Percentiles rank a stretch among this genome's conserved stretches.
Conservation (phyloP, 1,140 invertebrate species). For the Meloidogyne chitwoodi region DNA sequence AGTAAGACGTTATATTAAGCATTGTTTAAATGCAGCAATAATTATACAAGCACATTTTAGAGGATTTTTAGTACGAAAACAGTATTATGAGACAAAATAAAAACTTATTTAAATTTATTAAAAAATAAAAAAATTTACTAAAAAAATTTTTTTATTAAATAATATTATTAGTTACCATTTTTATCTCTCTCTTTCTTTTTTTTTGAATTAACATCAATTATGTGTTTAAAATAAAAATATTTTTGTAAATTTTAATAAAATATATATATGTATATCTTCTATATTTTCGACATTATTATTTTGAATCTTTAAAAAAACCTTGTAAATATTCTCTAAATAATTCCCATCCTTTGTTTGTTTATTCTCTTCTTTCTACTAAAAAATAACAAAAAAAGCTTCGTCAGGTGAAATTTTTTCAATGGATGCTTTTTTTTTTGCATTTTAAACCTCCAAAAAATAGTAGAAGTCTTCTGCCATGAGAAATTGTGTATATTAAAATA, state of each 20-base stretch:
- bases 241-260: too few relatives aligned
- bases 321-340: too few relatives aligned
- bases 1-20: neutral
- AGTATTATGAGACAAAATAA: neutral
- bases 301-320: too few relatives aligned
- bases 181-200: too few relatives aligned
- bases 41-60: neutral
- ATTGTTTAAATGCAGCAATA: neutral
- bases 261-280: too few relatives aligned
- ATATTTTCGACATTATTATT: too few relatives aligned
- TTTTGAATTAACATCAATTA: too few relatives aligned
- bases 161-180: too few relatives aligned
- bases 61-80: neutral
- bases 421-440: neutral
- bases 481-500: neutral
- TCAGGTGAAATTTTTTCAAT: neutral
- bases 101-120: too few relatives aligned
- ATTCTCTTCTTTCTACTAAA: neutral
- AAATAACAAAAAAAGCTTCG: neutral
- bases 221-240: too few relatives aligned
- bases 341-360: neutral
- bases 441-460: neutral
- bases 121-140: too few relatives aligned
- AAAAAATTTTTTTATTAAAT: too few relatives aligned
- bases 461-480: neutral